Evolutionary conservation across 2,797 vertebrate genomes (phyloP), one percentile per base, ranked within the genome.

Genomic region (Sitta carolinensis): DNA sequence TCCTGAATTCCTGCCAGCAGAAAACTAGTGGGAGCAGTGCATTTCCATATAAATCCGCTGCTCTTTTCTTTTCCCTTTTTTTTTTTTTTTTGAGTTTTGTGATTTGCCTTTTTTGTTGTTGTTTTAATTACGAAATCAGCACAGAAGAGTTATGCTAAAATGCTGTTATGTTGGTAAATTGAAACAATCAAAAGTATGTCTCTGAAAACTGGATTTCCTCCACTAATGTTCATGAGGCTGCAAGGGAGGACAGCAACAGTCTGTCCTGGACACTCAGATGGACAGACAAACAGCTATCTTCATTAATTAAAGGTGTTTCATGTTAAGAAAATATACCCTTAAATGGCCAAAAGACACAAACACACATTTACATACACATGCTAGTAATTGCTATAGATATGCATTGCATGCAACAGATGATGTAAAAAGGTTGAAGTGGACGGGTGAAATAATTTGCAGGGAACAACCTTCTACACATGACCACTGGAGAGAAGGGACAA

Each of bases 391-490:
- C 40, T 88, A 73, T 13, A 75, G 25, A 23, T 8, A n/a, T 0
- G 86, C 45, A 51, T 7, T 40, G 80, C 95, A 92, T 96, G 95
- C 94, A 92, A 90, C 52, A 70, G 70, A 58, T 48, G 77, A 90
- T 59, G 52, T 42, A 42, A 66, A 92, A 84, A 63, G 4, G 55
- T 0, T 48, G 54, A 84, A 55, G 59, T 18, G 86, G 16, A 16
- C 81, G 51, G 34, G 36, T 54, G 59, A 81, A 57, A 45, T 25
- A 73, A 82, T 13, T 73, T 87, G 10, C 45, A 84, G 7, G 27
- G 34, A 75, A 51, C 42, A 64, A 42, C 23, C 2, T 74, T 67
- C 45, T 61, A 6, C 13, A 63, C 16, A 29, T 13, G 47, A 58
- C n/a, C 26, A 20, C 26, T 13, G 47, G 67, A 51, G 21, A 66